These are phyloP conservation scores for Eurystomus glaucurus DNA, from an alignment of 2,797 vertebrate species.

Conservation along the genomic window DNA sequence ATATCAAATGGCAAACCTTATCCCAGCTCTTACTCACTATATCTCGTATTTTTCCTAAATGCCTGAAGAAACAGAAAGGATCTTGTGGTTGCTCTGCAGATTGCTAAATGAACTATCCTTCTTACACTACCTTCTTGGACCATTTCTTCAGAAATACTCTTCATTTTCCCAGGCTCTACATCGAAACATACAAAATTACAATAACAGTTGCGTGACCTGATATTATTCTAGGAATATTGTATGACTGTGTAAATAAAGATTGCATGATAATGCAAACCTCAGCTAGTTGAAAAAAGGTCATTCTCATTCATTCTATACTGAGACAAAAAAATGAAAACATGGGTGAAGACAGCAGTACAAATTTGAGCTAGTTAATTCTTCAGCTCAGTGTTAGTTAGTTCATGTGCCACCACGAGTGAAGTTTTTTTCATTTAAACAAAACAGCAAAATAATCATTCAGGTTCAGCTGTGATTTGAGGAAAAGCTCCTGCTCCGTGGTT, in stretches of 20 bases:
- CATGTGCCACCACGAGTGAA: not conserved
- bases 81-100: not conserved
- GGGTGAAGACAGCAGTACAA: not conserved
- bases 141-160: not conserved
- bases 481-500: not conserved
- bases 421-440: conserved; percentile 35
- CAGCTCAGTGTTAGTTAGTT: not conserved
- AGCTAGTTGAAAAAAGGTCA: not conserved
- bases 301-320: not conserved
- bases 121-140: not conserved
- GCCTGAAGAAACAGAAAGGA: not conserved
- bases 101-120: not conserved
- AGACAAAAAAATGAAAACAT: not conserved
- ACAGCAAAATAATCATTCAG: not conserved
- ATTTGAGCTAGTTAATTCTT: conserved; percentile 3
- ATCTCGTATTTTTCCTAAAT: not conserved
- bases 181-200: not conserved
- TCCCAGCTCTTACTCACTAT: not conserved
- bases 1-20: not conserved
- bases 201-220: not conserved
- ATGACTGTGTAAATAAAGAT: not conserved
- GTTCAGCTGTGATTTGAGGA: not conserved
- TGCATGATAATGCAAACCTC: not conserved
- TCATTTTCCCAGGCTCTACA: not conserved
- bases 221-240: not conserved